Evolutionary conservation across 2,888 invertebrate genomes (phyloP).

Genomic region (Cerastis rubricosa): DNA sequence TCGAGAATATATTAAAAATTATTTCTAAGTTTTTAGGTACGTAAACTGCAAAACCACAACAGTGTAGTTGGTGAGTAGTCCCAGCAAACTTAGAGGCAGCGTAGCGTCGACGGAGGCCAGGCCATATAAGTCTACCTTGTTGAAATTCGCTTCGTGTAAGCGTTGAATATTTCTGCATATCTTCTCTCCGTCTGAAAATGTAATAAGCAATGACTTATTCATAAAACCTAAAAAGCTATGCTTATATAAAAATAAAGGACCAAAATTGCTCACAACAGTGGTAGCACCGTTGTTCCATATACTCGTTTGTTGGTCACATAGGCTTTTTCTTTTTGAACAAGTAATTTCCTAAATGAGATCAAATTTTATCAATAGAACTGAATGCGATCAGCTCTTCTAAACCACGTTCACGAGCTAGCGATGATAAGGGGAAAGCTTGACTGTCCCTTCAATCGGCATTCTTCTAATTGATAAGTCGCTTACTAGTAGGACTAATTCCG

Average conservation of each 20-base stretch:
- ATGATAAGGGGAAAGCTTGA: too few species aligned
- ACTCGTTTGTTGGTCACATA: not conserved
- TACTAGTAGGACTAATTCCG: too few species aligned
- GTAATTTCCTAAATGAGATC: too few species aligned
- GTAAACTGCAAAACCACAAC: not conserved
- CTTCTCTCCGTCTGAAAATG: constrained; percentile 7
- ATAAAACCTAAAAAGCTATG: not conserved
- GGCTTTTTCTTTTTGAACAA: not conserved
- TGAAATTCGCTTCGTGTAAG: constrained; percentile 14
- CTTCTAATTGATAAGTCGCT: too few species aligned
- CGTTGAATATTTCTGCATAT: constrained; percentile 23
- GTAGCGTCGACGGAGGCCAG: constrained; percentile 6
- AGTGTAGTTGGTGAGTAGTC: constrained; percentile 13
- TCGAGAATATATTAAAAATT: not conserved
- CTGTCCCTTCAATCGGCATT: too few species aligned
- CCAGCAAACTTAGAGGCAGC: not conserved
- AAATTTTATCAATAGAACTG: too few species aligned
- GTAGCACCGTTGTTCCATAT: too few species aligned
- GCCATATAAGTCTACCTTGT: constrained; percentile 14
- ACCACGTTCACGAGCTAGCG: not conserved
- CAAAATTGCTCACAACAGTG: not conserved
- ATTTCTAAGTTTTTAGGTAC: not conserved
- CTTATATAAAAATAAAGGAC: not conserved
- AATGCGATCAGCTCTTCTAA: not conserved
- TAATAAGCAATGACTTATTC: not conserved